phyloP scores from a whole-genome alignment of 2,888 invertebrate species.

The Stenodera caucasica region DNA sequence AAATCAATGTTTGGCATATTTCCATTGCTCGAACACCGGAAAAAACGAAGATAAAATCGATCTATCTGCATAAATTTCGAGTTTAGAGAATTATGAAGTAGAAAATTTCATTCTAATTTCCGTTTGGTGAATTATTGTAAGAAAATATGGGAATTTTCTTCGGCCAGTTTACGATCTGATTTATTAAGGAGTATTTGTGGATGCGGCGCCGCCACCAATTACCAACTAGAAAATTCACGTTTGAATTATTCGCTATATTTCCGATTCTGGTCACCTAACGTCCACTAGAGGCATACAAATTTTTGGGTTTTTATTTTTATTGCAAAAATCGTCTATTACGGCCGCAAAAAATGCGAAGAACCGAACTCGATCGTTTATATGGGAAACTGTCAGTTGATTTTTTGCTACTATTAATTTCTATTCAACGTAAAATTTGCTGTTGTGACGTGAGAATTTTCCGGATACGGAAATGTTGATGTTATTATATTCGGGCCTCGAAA shows the following conservation, averaged over 20 bases:
- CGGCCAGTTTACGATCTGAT: background rate
- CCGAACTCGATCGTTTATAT: too few species aligned
- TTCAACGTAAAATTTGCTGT: too few species aligned
- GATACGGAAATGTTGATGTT: too few species aligned
- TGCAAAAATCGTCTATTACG: background rate
- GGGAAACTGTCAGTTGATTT: too few species aligned
- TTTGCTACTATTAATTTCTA: too few species aligned
- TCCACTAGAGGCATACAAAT: background rate
- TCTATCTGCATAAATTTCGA: background rate
- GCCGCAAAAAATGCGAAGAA: background rate
- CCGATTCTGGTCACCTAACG: background rate
- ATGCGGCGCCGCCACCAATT: background rate
- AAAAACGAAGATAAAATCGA: background rate
- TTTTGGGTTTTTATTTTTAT: background rate
- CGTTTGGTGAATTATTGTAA: background rate
- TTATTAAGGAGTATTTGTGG: background rate
- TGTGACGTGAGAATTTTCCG: too few species aligned
- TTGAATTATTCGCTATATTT: background rate
- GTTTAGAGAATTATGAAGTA: background rate
- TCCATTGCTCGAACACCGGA: background rate
- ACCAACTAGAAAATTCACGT: background rate
- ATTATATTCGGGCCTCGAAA: too few species aligned
- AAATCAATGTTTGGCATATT: background rate
- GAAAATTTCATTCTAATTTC: background rate
- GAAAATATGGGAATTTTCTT: background rate